Evolutionary conservation across 2,888 invertebrate genomes (phyloP).

Genomic region (Meandrusa payeni): DNA sequence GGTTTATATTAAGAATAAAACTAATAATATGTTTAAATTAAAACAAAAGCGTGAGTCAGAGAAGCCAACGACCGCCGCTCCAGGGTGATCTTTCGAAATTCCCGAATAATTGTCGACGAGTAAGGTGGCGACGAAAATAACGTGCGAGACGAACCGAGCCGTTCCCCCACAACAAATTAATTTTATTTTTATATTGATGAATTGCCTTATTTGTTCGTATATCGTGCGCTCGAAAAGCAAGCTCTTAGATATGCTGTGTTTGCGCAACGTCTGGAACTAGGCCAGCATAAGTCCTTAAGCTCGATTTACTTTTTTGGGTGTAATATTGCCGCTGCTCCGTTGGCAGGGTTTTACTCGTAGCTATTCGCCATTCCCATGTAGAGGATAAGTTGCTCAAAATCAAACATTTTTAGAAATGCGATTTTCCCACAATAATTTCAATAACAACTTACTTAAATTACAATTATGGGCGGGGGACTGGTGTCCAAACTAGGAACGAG

Average conservation of each 20-base stretch:
- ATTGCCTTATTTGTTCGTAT: slow-evolving; percentile 66
- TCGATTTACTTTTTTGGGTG: slow-evolving; percentile 10
- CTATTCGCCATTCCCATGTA: too few relatives aligned
- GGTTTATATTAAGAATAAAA: too few relatives aligned
- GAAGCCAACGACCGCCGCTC: slow-evolving; percentile 66
- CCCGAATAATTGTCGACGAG: slow-evolving; percentile 77
- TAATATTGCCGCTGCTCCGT: slow-evolving; percentile 8
- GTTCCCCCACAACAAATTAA: slow-evolving; percentile 67
- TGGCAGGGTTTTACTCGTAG: too few relatives aligned
- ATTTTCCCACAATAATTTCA: too few relatives aligned
- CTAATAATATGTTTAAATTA: slow-evolving; percentile 33
- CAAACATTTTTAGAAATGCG: too few relatives aligned
- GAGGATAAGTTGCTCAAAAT: too few relatives aligned
- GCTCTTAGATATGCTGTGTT: slow-evolving; percentile 27
- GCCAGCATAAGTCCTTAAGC: slow-evolving; percentile 29
- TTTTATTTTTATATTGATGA: slow-evolving; percentile 76
- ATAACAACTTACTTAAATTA: too few relatives aligned
- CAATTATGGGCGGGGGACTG: too few relatives aligned
- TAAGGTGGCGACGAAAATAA: slow-evolving; percentile 75
- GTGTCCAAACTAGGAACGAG: too few relatives aligned
- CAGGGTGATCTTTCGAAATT: slow-evolving; percentile 78
- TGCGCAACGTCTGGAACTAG: slow-evolving; percentile 32
- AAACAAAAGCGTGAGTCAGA: slow-evolving; percentile 75
- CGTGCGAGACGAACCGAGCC: slow-evolving; percentile 54
- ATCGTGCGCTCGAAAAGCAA: slow-evolving; percentile 32